Evolutionary conservation across 2,797 vertebrate species (phyloP).

Genomic region (Margarornis squamiger): DNA sequence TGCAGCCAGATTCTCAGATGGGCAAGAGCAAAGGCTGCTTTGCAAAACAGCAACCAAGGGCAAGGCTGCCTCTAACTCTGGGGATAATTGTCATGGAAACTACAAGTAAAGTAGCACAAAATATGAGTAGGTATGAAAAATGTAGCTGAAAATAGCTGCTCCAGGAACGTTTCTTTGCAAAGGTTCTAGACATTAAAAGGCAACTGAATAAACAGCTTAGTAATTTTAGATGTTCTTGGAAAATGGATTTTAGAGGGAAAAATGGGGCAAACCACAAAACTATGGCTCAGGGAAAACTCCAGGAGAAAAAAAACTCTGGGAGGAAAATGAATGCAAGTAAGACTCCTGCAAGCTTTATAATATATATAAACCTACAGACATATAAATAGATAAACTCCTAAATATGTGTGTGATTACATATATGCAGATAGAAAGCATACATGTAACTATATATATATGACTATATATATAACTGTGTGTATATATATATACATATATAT

Average conservation of each 20-base stretch:
- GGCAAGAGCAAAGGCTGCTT: background rate
- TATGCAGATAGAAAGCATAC: background rate
- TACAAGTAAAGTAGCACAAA: constrained; percentile 47
- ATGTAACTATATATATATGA: background rate
- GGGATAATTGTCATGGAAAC: constrained; percentile 62
- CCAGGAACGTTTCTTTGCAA: constrained; percentile 7
- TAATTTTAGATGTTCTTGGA: constrained; percentile 19
- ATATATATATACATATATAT: background rate
- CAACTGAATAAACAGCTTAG: constrained; percentile 1
- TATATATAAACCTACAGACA: background rate
- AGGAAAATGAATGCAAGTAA: background rate
- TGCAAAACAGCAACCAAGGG: background rate
- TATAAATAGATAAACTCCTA: background rate
- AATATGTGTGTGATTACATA: background rate
- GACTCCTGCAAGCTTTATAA: background rate
- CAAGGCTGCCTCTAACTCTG: background rate
- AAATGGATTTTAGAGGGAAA: background rate
- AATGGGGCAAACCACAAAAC: background rate
- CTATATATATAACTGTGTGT: background rate
- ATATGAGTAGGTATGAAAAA: constrained; percentile 38
- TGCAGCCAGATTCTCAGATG: background rate
- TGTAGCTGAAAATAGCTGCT: constrained; percentile 50
- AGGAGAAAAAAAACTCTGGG: background rate
- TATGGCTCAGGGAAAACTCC: background rate
- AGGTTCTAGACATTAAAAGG: constrained; percentile 29